Conservation (phyloP, 2,113 vertebrate species). For the Notothenia rossii region DNA sequence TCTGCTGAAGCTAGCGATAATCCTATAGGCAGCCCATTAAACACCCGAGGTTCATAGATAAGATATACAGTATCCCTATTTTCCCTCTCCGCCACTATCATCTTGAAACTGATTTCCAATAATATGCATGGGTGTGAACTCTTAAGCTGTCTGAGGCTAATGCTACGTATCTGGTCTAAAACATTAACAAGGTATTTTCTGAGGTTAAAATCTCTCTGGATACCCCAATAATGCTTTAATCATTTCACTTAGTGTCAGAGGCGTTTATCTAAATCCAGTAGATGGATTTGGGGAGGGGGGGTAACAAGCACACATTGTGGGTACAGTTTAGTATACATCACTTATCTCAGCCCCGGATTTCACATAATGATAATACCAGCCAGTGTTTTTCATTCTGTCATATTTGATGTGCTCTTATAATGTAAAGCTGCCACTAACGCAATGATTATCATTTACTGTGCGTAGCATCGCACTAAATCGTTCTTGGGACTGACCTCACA, state of each 20-base stretch:
- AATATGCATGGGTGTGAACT: conserved; percentile 69
- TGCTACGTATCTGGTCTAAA: conserved; percentile 81
- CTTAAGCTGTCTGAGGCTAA: conserved; percentile 74
- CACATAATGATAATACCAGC: conserved; percentile 43
- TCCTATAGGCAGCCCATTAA: conserved; percentile 81
- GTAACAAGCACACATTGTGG: conserved; percentile 43
- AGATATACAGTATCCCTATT: conserved; percentile 72
- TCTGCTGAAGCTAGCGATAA: conserved; percentile 79
- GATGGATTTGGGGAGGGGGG: conserved; percentile 58
- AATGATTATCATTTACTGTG: conserved; percentile 58
- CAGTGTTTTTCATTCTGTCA: conserved; percentile 54
- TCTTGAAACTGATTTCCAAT: conserved; percentile 76
- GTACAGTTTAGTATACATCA: conserved; percentile 61
- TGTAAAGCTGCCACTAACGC: conserved; percentile 53
- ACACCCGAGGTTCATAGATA: conserved; percentile 77
- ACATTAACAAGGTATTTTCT: conserved; percentile 75
- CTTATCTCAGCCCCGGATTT: conserved; percentile 60
- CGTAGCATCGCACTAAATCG: conserved; percentile 6
- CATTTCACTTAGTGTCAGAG: conserved; percentile 70
- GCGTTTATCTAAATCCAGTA: conserved; percentile 76
- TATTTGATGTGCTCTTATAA: conserved; percentile 56
- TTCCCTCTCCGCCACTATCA: conserved; percentile 63
- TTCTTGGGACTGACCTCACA: conserved; percentile 46
- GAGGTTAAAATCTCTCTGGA: conserved; percentile 66
- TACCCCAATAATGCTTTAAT: conserved; percentile 71